Percentiles rank a stretch among this genome's conserved stretches.
Conservation (phyloP, 2,888 invertebrate species). For the Drosophila prolongata region DNA sequence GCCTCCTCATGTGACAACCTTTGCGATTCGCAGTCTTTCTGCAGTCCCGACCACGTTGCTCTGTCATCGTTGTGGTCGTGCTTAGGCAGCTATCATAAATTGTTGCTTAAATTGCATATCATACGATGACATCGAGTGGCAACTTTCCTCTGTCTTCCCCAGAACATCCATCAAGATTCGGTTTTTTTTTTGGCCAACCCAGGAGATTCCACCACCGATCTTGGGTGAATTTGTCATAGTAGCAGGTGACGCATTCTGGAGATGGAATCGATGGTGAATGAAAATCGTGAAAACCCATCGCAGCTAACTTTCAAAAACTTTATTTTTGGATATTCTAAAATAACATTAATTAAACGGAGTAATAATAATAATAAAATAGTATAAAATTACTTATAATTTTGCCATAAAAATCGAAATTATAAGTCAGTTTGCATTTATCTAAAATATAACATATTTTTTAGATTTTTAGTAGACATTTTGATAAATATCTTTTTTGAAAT, state of each 20-base stretch:
- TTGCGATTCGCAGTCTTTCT: constrained; percentile 24
- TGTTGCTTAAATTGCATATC: constrained; percentile 68
- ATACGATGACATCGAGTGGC: constrained; percentile 61
- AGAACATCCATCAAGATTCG: constrained; percentile 39
- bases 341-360: no score
- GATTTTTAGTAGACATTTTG: no score
- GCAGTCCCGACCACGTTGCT: constrained; percentile 14
- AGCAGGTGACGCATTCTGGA: constrained; percentile 52
- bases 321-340: no score
- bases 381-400: no score
- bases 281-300: neutral
- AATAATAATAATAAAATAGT: no score
- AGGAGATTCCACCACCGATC: constrained; percentile 13
- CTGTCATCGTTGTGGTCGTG: constrained; percentile 48
- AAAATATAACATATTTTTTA: no score
- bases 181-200: constrained; percentile 16
- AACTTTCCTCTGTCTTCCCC: constrained; percentile 1
- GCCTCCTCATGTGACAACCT: constrained; percentile 37
- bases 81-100: constrained; percentile 64
- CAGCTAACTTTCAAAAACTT: no score
- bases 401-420: no score
- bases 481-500: no score
- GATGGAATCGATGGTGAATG: constrained; percentile 1
- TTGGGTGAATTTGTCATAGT: constrained; percentile 16
- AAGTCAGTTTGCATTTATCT: no score